Evolutionary conservation across 2,888 invertebrate species (phyloP), one percentile per base, ranked within the genome.

Genomic region (Anoplius nigerrimus): DNA sequence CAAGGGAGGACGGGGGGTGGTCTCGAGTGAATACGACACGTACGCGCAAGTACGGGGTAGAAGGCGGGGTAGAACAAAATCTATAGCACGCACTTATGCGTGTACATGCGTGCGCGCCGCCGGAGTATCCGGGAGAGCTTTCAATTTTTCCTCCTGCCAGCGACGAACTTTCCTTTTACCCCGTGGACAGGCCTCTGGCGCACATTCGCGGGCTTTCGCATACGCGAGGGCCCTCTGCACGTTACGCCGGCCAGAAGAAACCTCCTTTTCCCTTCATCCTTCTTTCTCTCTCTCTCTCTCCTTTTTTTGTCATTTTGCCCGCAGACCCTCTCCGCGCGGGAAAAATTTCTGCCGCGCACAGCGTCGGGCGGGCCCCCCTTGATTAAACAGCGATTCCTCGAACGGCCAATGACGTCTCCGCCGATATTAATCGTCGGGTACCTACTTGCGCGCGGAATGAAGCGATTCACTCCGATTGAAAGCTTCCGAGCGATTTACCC

Each of bases 1-100:
- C n/a, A 43, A 34, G n/a, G 46, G 62, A 46, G 58, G 60, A 16
- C 56, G 34, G 46, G 54, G 22, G 42, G 42, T n/a, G 57, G 58
- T 69, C 81, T 83, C 79, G 78, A 82, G 82, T 82, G 84, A 85
- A 84, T 83, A 83, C 83, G 83, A 83, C 82, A 82, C 82, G 86
- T 83, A 82, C 81, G 81, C 71, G 72, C 72, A 18, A 48, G 48
- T 16, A 18, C n/a, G 16, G 48, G n/a, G 48, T 18, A 16, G 18
- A 48, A 48, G 42, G 13, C 16, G 70, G 75, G 76, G 78, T 68
- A 71, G 78, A 81, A 71, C 74, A 71, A 73, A 76, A 82, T 80
- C 74, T 77, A 79, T 76, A 76, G 76, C 64, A 67, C 69, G 76
- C 74, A 74, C 72, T 76, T 74, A 69, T 71, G 75, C 71, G 73